These are phyloP conservation scores for Sylvia borin DNA, from an alignment of 2,797 vertebrate species.

Conservation along the genomic window DNA sequence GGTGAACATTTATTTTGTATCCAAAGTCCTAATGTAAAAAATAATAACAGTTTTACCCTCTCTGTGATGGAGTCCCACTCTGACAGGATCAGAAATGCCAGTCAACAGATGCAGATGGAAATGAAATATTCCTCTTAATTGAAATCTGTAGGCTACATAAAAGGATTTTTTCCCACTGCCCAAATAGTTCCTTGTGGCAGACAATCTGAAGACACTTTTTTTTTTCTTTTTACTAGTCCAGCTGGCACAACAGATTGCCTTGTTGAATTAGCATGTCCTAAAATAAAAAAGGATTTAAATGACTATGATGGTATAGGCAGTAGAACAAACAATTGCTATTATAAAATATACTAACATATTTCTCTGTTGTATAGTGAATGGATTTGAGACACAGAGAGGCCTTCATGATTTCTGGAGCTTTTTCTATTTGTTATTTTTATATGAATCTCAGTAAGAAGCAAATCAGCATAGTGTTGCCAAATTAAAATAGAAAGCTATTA, in stretches of 20 bases:
- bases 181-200: not conserved
- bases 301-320: not conserved
- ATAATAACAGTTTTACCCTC: not conserved
- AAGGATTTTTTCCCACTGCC: not conserved
- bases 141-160: not conserved
- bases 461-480: not conserved
- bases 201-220: slow-evolving; percentile 15
- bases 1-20: slow-evolving; percentile 18
- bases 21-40: slow-evolving; percentile 13
- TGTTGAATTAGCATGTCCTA: slow-evolving; percentile 15
- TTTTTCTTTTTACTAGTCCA: slow-evolving; percentile 5
- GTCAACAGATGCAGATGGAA: not conserved
- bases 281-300: slow-evolving; percentile 26
- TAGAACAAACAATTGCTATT: slow-evolving; percentile 34
- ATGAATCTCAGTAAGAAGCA: not conserved
- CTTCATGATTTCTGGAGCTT: not conserved
- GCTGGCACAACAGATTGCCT: slow-evolving; percentile 17
- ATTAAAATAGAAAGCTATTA: slow-evolving; percentile 24
- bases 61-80: not conserved
- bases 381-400: not conserved
- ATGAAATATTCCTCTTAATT: not conserved
- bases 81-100: slow-evolving; percentile 1
- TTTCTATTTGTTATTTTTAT: not conserved
- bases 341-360: slow-evolving; percentile 6
- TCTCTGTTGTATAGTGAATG: not conserved